phyloP scores from a whole-genome alignment of 2,888 invertebrate species.

The Apoda limacodes region DNA sequence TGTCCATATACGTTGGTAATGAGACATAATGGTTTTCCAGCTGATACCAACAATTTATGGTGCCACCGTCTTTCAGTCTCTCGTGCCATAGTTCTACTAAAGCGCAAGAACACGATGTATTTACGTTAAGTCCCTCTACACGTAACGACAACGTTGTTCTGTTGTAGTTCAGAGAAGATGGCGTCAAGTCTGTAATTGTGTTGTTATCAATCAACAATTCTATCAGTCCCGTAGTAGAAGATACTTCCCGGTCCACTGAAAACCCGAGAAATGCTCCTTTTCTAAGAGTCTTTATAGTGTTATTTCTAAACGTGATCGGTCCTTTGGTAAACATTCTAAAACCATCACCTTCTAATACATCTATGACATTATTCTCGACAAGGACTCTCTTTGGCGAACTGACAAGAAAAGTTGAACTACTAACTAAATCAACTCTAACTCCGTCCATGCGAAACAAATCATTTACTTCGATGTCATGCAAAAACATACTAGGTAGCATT shows the following conservation, averaged over 20 bases:
- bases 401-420: constrained; percentile 78
- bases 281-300: constrained; percentile 67
- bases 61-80: constrained; percentile 40
- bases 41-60: constrained; percentile 50
- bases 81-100: constrained; percentile 46
- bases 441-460: constrained; percentile 75
- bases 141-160: constrained; percentile 64
- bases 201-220: constrained; percentile 74
- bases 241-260: constrained; percentile 54
- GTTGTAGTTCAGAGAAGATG: constrained; percentile 71
- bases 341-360: constrained; percentile 73
- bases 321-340: constrained; percentile 73
- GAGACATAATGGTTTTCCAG: constrained; percentile 47
- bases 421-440: constrained; percentile 72
- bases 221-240: constrained; percentile 48
- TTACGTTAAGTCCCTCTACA: constrained; percentile 70
- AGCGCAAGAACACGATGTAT: constrained; percentile 70
- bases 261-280: constrained; percentile 75
- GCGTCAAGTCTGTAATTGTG: constrained; percentile 65
- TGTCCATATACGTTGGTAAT: constrained; percentile 48
- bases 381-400: constrained; percentile 72
- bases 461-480: constrained; percentile 79
- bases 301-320: constrained; percentile 75
- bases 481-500: constrained; percentile 75
- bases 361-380: constrained; percentile 70